Percentiles rank a stretch among this genome's conserved stretches.
phyloP scores from a whole-genome alignment of 2,888 invertebrate species.

The Epinotia demarniana region DNA sequence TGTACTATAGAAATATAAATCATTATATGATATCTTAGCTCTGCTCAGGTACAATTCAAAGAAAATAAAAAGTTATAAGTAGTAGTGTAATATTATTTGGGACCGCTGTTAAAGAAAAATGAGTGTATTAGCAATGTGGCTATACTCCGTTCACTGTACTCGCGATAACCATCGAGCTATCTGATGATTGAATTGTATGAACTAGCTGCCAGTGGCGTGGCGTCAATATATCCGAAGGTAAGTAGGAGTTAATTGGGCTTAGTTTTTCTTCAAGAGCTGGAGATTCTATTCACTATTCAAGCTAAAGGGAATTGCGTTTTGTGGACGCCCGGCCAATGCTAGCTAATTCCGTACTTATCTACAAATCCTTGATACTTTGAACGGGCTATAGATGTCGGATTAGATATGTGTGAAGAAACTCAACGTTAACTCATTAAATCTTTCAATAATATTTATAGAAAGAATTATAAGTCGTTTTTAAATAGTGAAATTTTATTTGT shows the following conservation, averaged over 20 bases:
- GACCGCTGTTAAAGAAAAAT: conserved; percentile 26
- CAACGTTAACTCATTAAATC: conserved; percentile 42
- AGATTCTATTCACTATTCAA: neutral
- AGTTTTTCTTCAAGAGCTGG: too few species aligned
- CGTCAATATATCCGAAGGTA: neutral
- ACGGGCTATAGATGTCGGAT: conserved; percentile 28
- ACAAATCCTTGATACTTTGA: conserved; percentile 18
- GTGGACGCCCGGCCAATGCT: neutral
- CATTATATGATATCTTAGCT: conserved; percentile 1
- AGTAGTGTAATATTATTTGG: conserved; percentile 25
- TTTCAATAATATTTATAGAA: conserved; percentile 46
- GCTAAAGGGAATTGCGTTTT: neutral
- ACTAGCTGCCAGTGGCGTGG: neutral
- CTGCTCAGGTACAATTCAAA: conserved; percentile 13
- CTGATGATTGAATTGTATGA: neutral
- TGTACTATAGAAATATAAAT: neutral
- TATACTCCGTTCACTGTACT: conserved; percentile 22
- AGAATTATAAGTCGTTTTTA: conserved; percentile 44
- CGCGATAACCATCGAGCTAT: neutral
- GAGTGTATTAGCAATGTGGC: conserved; percentile 14
- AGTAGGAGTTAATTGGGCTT: neutral
- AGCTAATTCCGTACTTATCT: neutral
- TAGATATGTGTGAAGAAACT: conserved; percentile 29
- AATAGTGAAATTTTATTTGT: conserved; percentile 45
- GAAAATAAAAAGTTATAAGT: conserved; percentile 3